These are phyloP conservation scores for Hafferia zeledoni DNA, from an alignment of 2,797 vertebrate genomes.

Conservation along the genomic window DNA sequence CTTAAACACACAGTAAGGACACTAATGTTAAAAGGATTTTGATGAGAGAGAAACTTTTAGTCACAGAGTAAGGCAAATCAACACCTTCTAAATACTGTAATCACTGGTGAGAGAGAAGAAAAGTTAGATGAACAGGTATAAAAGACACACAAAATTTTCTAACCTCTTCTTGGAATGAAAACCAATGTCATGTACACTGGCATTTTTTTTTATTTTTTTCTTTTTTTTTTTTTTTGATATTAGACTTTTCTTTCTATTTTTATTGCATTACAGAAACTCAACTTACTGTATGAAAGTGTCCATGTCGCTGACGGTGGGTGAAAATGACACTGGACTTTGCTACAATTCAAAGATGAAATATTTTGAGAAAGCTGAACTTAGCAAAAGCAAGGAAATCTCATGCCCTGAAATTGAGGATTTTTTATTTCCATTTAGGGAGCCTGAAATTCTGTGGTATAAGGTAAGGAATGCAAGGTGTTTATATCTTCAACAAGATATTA, in stretches of 20 bases:
- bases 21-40: neutral
- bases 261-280: constrained; percentile 88
- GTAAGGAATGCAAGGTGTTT: constrained; percentile 75
- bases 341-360: constrained; percentile 99
- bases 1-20: neutral
- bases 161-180: neutral
- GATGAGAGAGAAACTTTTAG: neutral
- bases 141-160: neutral
- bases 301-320: constrained; percentile 94
- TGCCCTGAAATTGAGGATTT: constrained; percentile 95
- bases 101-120: neutral
- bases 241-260: constrained; percentile 56
- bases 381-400: constrained; percentile 95
- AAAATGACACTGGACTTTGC: constrained; percentile 96
- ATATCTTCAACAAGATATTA: neutral
- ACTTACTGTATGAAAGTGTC: constrained; percentile 99
- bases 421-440: constrained; percentile 87
- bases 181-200: neutral
- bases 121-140: neutral
- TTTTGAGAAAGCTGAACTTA: constrained; percentile 95
- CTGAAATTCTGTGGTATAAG: constrained; percentile 96
- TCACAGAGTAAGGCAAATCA: neutral
- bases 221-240: constrained; percentile 13
- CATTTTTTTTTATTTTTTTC: neutral
- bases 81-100: neutral